These are phyloP conservation scores for Carettochelys insculpta DNA, from an alignment of 2,113 vertebrate genomes.

Conservation along the genomic window DNA sequence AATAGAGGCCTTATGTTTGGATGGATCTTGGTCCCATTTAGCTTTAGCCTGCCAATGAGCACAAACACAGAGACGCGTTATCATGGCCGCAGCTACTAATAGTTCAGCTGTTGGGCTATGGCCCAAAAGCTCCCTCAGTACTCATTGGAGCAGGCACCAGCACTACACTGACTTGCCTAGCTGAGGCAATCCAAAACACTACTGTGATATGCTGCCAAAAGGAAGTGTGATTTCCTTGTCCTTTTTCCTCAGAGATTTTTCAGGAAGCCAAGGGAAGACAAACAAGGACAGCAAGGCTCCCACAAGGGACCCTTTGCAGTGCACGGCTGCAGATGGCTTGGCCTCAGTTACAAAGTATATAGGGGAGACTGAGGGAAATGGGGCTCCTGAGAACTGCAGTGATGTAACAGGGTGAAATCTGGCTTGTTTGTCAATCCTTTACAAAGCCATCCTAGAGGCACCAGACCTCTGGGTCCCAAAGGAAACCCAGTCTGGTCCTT, in stretches of 20 bases:
- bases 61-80: neutral
- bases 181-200: neutral
- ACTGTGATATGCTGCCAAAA: neutral
- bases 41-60: neutral
- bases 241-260: neutral
- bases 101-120: fast-evolving
- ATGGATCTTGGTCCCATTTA: neutral
- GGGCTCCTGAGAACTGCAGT: neutral
- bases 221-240: neutral
- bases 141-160: neutral
- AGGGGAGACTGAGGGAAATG: neutral
- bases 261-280: neutral
- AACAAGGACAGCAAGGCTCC: fast-evolving
- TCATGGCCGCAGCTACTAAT: too few species aligned
- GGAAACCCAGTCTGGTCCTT: neutral
- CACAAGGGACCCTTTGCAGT: neutral
- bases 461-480: neutral
- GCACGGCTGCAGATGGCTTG: neutral
- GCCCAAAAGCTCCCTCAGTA: neutral
- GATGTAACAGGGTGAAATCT: neutral
- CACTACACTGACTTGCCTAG: fast-evolving
- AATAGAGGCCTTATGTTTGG: neutral
- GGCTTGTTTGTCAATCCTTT: neutral
- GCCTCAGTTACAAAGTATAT: neutral
- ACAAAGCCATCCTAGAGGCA: neutral